These are phyloP conservation scores for Meghimatium bilineatum DNA, from an alignment of 2,888 invertebrate species.

Conservation along the genomic window DNA sequence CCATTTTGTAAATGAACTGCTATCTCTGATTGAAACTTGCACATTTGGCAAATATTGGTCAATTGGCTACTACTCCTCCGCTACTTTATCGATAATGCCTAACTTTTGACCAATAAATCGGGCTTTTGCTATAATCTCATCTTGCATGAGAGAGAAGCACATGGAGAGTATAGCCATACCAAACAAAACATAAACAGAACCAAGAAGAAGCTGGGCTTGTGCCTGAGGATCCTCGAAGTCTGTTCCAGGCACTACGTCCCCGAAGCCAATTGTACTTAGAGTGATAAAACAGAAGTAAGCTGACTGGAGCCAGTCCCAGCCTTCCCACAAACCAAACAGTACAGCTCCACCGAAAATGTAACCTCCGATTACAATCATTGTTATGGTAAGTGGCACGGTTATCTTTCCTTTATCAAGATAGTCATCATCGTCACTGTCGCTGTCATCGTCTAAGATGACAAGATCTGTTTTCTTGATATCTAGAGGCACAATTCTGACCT, in stretches of 20 bases:
- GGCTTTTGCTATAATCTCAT: constrained; percentile 76
- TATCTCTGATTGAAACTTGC: background rate
- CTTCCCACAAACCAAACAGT: constrained; percentile 76
- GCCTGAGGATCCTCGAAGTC: constrained; percentile 70
- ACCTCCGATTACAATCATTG: constrained; percentile 75
- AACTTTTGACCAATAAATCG: constrained; percentile 75
- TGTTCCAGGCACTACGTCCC: constrained; percentile 74
- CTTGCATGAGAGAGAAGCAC: constrained; percentile 77
- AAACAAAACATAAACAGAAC: constrained; percentile 74
- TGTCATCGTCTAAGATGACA: constrained; percentile 58
- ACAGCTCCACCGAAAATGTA: constrained; percentile 76
- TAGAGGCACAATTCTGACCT: constrained; percentile 64
- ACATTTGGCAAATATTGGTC: background rate
- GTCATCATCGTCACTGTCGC: constrained; percentile 71
- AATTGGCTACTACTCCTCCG: constrained; percentile 49
- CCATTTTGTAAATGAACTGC: background rate
- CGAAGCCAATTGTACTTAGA: constrained; percentile 76
- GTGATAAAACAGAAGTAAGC: constrained; percentile 78
- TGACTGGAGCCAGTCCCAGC: constrained; percentile 74
- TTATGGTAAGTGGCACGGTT: constrained; percentile 75
- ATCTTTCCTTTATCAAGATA: constrained; percentile 74
- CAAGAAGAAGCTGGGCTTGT: constrained; percentile 72
- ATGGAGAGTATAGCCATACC: constrained; percentile 78
- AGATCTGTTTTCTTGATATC: constrained; percentile 63
- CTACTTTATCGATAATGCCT: constrained; percentile 70